These are phyloP conservation scores for Cyanoderma ruficeps DNA, from an alignment of 2,113 vertebrate genomes.

Conservation along the genomic window DNA sequence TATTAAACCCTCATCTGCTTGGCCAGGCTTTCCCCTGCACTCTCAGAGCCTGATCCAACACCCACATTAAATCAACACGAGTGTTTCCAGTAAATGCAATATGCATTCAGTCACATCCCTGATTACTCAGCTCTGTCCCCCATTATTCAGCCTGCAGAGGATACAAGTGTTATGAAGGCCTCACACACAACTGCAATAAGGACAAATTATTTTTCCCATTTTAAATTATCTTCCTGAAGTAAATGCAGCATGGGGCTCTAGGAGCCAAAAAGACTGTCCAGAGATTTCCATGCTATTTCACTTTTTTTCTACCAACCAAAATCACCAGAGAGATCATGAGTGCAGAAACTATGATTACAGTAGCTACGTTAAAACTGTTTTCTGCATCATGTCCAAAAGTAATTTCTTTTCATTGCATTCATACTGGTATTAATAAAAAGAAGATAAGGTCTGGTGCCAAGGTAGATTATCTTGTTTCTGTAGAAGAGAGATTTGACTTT, in stretches of 20 bases:
- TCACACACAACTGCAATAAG: background rate
- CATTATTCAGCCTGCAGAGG: background rate
- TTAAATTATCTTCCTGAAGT: background rate
- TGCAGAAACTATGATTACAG: background rate
- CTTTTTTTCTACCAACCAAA: background rate
- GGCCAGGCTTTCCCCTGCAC: background rate
- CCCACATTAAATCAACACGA: background rate
- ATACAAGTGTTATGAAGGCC: background rate
- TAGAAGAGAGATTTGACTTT: background rate
- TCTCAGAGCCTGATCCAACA: background rate
- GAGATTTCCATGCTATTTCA: background rate
- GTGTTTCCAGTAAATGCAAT: background rate
- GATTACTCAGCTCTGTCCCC: background rate
- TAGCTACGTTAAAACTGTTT: background rate
- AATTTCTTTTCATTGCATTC: background rate
- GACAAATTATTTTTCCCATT: background rate
- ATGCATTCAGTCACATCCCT: background rate
- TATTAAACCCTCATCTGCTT: background rate
- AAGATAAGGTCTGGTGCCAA: background rate
- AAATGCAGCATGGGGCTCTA: background rate
- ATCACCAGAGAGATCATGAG: background rate
- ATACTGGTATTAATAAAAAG: background rate
- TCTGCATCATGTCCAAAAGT: background rate
- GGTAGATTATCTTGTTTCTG: background rate
- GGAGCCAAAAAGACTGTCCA: background rate